phyloP scores from a whole-genome alignment of 2,797 vertebrate species.

The Anguilla megastoma region DNA sequence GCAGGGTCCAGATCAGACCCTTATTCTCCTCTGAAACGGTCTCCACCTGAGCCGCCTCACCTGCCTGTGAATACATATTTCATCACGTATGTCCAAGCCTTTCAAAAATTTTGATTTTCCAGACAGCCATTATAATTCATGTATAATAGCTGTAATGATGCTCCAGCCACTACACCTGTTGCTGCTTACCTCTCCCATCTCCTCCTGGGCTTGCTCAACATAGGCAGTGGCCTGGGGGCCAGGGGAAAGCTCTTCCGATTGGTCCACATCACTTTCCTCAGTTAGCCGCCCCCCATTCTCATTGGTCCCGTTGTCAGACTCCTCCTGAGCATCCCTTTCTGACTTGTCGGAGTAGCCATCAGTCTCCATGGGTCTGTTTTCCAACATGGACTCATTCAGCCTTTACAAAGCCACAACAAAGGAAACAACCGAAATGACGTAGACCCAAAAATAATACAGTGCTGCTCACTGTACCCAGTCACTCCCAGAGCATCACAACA shows the following conservation, averaged over 20 bases:
- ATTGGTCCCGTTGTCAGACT: constrained; percentile 80
- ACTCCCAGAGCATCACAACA: neutral
- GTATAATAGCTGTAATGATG: neutral
- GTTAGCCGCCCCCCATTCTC: constrained; percentile 82
- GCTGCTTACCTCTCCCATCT: constrained; percentile 85
- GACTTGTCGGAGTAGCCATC: constrained; percentile 92
- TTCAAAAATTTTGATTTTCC: neutral
- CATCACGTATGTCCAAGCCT: neutral
- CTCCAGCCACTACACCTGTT: neutral
- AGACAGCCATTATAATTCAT: neutral
- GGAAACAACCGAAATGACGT: neutral
- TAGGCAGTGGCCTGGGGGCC: constrained; percentile 82
- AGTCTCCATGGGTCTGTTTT: constrained; percentile 83
- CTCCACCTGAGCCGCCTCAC: constrained; percentile 87
- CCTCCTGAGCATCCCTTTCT: constrained; percentile 83
- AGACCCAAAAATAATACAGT: neutral
- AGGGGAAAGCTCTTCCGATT: constrained; percentile 78
- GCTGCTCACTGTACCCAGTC: neutral
- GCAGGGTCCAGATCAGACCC: constrained; percentile 86
- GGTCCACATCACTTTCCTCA: constrained; percentile 87
- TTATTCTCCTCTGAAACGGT: constrained; percentile 92
- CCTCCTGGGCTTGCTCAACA: constrained; percentile 86
- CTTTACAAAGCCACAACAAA: constrained; percentile 58
- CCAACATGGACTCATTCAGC: constrained; percentile 77
- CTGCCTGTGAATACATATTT: constrained; percentile 66